Conservation (phyloP, 2,888 invertebrate genomes). For the Ligdia adustata region DNA sequence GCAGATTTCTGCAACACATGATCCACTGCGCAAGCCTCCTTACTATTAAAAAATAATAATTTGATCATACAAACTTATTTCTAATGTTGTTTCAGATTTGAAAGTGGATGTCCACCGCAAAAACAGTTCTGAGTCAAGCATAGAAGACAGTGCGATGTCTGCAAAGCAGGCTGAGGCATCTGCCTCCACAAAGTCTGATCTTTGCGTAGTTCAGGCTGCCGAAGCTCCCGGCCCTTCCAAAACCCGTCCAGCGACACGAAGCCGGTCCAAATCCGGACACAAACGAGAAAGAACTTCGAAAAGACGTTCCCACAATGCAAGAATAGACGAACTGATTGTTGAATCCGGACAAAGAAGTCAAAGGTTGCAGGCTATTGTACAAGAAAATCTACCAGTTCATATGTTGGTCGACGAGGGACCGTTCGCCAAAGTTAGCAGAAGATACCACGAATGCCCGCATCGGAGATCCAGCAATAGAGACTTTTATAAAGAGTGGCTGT, state of each 20-base stretch:
- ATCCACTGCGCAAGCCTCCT: too few species aligned
- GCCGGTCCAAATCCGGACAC: slow-evolving; percentile 62
- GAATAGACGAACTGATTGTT: slow-evolving; percentile 70
- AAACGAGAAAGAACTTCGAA: slow-evolving; percentile 63
- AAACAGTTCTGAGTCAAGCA: slow-evolving; percentile 94
- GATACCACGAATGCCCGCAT: slow-evolving; percentile 72
- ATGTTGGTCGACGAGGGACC: slow-evolving; percentile 74
- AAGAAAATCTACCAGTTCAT: slow-evolving; percentile 63
- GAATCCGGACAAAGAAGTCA: slow-evolving; percentile 63
- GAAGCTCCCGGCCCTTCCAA: slow-evolving; percentile 62
- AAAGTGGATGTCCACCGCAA: slow-evolving; percentile 97
- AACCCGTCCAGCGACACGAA: slow-evolving; percentile 59
- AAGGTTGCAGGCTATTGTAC: slow-evolving; percentile 36
- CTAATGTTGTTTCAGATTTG: slow-evolving; percentile 88
- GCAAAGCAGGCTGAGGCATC: slow-evolving; percentile 66
- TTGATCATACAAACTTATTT: too few species aligned
- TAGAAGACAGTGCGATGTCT: slow-evolving; percentile 86
- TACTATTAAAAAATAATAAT: too few species aligned
- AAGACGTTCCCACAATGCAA: slow-evolving; percentile 59
- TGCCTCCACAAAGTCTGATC: slow-evolving; percentile 68
- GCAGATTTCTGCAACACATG: too few species aligned
- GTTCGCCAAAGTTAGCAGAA: slow-evolving; percentile 72
- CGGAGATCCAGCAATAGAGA: slow-evolving; percentile 66
- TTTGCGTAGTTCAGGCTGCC: slow-evolving; percentile 61
- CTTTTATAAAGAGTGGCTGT: slow-evolving; percentile 78